These are phyloP conservation scores for Phragmatobia fuliginosa DNA, from an alignment of 2,888 invertebrate species.

Conservation along the genomic window DNA sequence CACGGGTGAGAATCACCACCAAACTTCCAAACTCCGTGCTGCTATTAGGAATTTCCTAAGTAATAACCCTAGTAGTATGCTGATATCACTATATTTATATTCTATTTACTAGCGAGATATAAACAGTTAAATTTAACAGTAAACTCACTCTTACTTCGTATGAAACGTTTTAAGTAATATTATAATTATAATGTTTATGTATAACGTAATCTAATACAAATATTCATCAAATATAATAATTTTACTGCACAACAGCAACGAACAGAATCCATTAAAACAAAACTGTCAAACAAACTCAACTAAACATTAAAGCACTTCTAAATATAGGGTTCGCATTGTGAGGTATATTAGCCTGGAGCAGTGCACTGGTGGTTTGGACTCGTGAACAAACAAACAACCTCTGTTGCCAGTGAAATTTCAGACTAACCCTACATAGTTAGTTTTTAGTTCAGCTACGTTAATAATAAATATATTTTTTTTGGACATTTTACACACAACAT, in stretches of 20 bases:
- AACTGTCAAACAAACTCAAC: not conserved
- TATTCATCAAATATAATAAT: not conserved
- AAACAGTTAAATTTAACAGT: too few species aligned
- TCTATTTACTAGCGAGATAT: not conserved
- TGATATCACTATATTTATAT: too few species aligned
- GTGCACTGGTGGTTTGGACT: not conserved
- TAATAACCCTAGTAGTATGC: not conserved
- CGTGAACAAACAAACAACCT: constrained; percentile 1
- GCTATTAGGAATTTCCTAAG: too few species aligned
- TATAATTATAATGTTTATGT: too few species aligned
- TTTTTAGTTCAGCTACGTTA: not conserved
- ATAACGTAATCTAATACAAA: too few species aligned
- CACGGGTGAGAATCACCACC: too few species aligned
- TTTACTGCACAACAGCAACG: not conserved
- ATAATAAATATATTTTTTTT: too few species aligned
- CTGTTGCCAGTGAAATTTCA: not conserved
- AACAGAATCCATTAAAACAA: constrained; percentile 1
- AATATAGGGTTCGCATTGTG: not conserved
- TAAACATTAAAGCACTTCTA: not conserved
- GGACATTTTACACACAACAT: too few species aligned
- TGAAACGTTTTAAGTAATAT: too few species aligned
- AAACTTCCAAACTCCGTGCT: too few species aligned
- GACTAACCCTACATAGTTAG: not conserved
- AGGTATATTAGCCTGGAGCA: not conserved
- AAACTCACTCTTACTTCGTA: not conserved